These are phyloP conservation scores for Patagioenas fasciata DNA, from an alignment of 2,113 vertebrate genomes.

Conservation along the genomic window DNA sequence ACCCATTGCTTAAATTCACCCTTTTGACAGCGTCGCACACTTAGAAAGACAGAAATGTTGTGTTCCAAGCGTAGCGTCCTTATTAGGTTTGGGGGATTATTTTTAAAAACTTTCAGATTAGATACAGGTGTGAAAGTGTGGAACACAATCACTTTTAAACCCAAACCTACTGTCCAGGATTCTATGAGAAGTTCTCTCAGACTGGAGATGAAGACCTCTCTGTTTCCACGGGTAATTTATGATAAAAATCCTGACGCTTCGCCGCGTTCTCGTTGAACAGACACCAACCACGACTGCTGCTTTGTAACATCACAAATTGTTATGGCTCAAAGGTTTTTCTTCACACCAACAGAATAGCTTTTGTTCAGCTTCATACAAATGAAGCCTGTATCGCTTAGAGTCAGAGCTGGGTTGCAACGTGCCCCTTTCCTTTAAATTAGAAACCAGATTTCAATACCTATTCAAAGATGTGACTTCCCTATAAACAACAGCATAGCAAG, in stretches of 20 bases:
- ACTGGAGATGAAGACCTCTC: background rate
- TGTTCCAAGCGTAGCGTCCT: background rate
- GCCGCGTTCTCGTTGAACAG: background rate
- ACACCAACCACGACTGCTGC: rapidly evolving
- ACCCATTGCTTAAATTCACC: background rate
- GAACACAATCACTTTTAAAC: background rate
- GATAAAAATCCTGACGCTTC: background rate
- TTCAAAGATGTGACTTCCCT: background rate
- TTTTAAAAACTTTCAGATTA: background rate
- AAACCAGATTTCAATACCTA: background rate
- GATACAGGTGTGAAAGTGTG: background rate
- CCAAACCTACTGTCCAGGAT: background rate
- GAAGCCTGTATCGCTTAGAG: background rate
- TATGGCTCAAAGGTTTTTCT: background rate
- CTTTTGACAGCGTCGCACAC: background rate
- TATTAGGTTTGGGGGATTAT: background rate
- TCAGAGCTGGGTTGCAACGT: background rate
- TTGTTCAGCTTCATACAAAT: background rate
- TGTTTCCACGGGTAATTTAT: background rate
- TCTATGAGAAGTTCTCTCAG: background rate
- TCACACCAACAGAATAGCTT: background rate
- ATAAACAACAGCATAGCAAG: background rate
- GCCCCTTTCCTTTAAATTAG: background rate
- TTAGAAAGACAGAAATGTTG: background rate
- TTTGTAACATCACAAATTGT: background rate